A percentile compares a stretch with the other conserved stretches of the same genome.
Conservation (phyloP, 2,113 vertebrate genomes). For the Dendropsophus ebraccatus region DNA sequence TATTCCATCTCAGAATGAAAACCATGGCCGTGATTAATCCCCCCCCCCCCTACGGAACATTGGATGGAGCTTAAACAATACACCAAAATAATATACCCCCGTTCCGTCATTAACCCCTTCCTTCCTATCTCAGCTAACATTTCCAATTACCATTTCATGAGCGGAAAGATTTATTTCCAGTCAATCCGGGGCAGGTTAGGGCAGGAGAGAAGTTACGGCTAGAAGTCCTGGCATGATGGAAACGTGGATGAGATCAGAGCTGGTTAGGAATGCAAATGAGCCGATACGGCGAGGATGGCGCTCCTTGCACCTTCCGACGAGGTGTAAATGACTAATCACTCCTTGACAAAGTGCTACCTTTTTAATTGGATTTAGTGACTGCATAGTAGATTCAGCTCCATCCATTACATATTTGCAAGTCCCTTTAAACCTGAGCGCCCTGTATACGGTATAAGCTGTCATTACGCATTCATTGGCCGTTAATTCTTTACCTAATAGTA, state of each 20-base stretch:
- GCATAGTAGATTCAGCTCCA: conserved; percentile 47
- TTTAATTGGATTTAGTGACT: conserved; percentile 54
- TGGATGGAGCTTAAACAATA: not conserved
- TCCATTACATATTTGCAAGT: conserved; percentile 30
- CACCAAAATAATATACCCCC: not conserved
- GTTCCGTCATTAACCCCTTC: not conserved
- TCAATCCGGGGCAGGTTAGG: conserved; percentile 54
- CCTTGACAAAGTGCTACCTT: conserved; percentile 44
- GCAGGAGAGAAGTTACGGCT: conserved; percentile 37
- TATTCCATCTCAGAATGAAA: conserved; percentile 7
- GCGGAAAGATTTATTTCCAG: conserved; percentile 55
- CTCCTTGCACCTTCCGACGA: conserved; percentile 44
- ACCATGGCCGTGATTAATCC: not conserved
- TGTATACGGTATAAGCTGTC: not conserved
- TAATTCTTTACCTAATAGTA: not conserved
- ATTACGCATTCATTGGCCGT: not conserved
- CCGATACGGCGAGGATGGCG: conserved; percentile 33
- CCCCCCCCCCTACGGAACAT: not conserved
- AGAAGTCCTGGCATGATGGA: conserved; percentile 50
- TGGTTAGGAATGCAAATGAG: conserved; percentile 55
- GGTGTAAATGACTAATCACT: conserved; percentile 55
- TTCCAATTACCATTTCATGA: conserved; percentile 57
- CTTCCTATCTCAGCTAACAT: not conserved
- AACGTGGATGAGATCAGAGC: conserved; percentile 47
- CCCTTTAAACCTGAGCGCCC: not conserved